Evolutionary conservation across 2,113 vertebrate species (phyloP).

Genomic region (Embiotoca jacksoni): DNA sequence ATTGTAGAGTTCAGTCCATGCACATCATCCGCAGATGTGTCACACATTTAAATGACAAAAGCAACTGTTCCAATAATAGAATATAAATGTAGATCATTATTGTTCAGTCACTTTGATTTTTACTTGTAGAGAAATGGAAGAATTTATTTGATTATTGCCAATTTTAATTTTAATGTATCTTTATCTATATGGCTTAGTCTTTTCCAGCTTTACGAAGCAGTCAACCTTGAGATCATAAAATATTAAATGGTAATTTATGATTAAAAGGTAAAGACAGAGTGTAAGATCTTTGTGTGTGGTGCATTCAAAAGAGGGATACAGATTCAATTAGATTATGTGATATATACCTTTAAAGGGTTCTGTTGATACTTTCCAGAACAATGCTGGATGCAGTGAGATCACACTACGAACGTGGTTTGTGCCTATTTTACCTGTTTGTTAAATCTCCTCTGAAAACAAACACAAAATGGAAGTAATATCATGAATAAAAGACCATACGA

Average conservation of each 20-base stretch:
- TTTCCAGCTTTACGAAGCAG: not conserved
- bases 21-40: constrained; percentile 33
- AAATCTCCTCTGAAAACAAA: not conserved
- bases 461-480: not conserved
- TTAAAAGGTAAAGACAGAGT: not conserved
- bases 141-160: not conserved
- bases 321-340: not conserved
- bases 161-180: not conserved
- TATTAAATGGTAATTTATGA: not conserved
- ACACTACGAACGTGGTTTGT: not conserved
- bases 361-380: not conserved
- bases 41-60: constrained; percentile 28
- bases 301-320: too few species aligned
- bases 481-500: not conserved
- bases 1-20: constrained; percentile 14
- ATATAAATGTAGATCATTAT: not conserved
- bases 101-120: not conserved
- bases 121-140: not conserved
- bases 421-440: not conserved
- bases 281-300: too few species aligned
- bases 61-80: not conserved
- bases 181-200: too few species aligned
- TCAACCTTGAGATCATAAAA: not conserved
- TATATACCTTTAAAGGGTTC: not conserved
- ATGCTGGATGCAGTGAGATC: not conserved